Evolutionary conservation across 2,888 invertebrate genomes (phyloP), one percentile per base, ranked within the genome.

Genomic region (Pelosia muscerda): DNA sequence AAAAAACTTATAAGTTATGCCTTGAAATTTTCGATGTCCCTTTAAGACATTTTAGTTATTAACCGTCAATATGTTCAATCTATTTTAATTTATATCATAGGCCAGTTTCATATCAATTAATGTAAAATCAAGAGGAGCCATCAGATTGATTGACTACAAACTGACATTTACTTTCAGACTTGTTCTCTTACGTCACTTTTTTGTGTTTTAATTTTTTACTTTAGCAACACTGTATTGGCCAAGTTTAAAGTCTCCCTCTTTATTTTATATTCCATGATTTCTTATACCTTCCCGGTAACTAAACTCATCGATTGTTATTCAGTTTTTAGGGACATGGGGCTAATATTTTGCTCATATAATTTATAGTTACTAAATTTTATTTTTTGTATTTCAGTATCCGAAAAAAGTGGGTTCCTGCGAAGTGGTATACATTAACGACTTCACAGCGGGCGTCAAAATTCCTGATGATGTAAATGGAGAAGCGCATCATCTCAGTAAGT

Each of bases 371-470:
- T 15, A 25, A 2, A 25, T 49, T 2, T 22, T 65, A 62, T 53
- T 1, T 68, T 71, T 63, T 25, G 0, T 62, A 60, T 95, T 95
- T 56, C 87, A 98, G 96, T 98, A 98, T 90, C 98, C 98, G 0
- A 91, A 92, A 60, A 95, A 93, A 65, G 96, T 98, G 72, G 92
- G 91, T 90, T 71, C 93, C 86, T 85, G 96, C 95, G 81, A 96
- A 95, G 94, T 98, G 94, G 95, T 92, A 49, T 95, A 95, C 72
- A 96, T 99, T 9, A 95, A 99, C 73, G 99, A 99, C 91, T 95
- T 99, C 69, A 98, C 98, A 0, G 97, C 97, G 1, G 99, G 95
- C 8, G 87, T 92, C 42, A 89, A 82, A 69, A 79, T 90, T 60
- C 93, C 94, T 0, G 92, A 93, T 11, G 77, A 81, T 1, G 49